These are phyloP conservation scores for Apomyelois bistriatella DNA, from an alignment of 2,888 invertebrate genomes.

Conservation along the genomic window DNA sequence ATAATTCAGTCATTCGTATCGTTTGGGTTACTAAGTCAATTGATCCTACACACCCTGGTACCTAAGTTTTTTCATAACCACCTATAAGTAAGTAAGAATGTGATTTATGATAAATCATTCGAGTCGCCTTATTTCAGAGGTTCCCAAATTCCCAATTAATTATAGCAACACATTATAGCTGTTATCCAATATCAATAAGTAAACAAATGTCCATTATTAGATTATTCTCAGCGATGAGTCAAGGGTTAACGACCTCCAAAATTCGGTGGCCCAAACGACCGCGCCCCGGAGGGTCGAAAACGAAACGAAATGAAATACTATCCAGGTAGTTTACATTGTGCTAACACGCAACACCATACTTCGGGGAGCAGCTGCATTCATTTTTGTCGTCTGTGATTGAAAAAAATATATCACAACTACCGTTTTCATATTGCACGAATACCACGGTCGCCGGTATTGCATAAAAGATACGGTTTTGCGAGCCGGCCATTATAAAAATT, in stretches of 20 bases:
- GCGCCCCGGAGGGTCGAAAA: slow-evolving; percentile 7
- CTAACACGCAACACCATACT: slow-evolving; percentile 8
- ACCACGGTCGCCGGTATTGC: background rate
- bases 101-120: background rate
- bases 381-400: slow-evolving; percentile 3
- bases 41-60: no score
- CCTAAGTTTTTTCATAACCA: no score
- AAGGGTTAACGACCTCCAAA: slow-evolving; percentile 24
- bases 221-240: slow-evolving; percentile 23
- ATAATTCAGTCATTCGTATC: no score
- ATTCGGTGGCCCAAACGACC: slow-evolving; percentile 14
- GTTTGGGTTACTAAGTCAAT: no score
- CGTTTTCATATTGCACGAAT: slow-evolving; percentile 1
- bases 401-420: background rate
- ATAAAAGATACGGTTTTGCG: slow-evolving; percentile 1
- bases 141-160: background rate
- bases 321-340: slow-evolving; percentile 11
- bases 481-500: slow-evolving; percentile 1
- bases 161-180: no score
- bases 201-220: slow-evolving; percentile 7
- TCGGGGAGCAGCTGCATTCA: slow-evolving; percentile 11
- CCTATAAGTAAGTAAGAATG: background rate
- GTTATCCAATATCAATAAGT: background rate
- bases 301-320: slow-evolving; percentile 2
- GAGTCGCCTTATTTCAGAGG: background rate